Evolutionary conservation across 2,888 invertebrate species (phyloP), one percentile per base, ranked within the genome.

Genomic region (Drymonia ruficornis): DNA sequence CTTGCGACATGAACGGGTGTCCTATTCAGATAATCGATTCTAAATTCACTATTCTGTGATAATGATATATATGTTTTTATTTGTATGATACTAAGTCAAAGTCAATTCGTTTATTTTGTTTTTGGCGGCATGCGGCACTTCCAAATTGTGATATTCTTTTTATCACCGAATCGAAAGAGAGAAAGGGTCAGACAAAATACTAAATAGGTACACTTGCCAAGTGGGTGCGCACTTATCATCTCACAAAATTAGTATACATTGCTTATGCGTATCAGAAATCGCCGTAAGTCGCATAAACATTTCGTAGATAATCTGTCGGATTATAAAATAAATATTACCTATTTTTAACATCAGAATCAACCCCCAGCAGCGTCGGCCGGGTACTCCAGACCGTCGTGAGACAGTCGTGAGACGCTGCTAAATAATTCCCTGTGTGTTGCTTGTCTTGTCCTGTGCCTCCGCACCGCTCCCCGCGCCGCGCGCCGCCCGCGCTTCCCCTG

Each of bases 401-500:
- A 64, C 53, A 55, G 54, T 64, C 62, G 56, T 55, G 74, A 74
- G 74, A 76, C 55, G 65, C 65, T 69, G 65, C 67, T 82, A 76
- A 81, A 81, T 83, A 79, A 83, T 83, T 83, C 83, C 63, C 61
- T 78, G 65, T 80, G 76, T 70, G 66, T 63, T 60, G 53, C 51
- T 11, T 4, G 0, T 23, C 51, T 11, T 4, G 0, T 23, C 48
- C 29, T 28, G 43, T 44, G 18, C 50, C n/a, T 23, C 46, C 12
- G n/a, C n/a, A n/a, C 36, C 31, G n/a, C 23, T 2, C 18, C 36
- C 6, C 40, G 28, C 19, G n/a, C 15, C 16, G 29, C 18, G 42
- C 18, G n/a, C 23, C 23, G 13, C 31, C 44, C 40, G 29, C 13
- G 45, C 13, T 19, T 31, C 45, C 43, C 40, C 50, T 54, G 16